Percentiles rank a stretch among this genome's conserved stretches.
Conservation (phyloP, 2,797 vertebrate genomes). For the Peromyscus attwateri region DNA sequence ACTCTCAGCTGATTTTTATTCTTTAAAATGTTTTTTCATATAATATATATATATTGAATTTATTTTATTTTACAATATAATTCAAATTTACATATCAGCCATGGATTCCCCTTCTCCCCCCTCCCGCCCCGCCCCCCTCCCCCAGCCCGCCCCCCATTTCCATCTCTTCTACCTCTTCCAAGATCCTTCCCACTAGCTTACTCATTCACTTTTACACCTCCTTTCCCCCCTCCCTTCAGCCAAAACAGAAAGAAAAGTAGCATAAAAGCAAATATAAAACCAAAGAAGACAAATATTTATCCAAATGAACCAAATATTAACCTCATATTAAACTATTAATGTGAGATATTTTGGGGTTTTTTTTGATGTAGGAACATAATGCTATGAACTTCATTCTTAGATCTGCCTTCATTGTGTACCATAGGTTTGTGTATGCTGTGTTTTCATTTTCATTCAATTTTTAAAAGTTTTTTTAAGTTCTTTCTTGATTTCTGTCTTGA, state of each 20-base stretch:
- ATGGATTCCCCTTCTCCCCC: too few relatives aligned
- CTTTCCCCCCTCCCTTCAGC: rapidly evolving
- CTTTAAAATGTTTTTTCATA: not conserved
- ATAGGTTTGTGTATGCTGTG: not conserved
- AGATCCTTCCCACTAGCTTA: not conserved
- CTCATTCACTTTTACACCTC: too few relatives aligned
- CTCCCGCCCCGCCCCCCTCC: too few relatives aligned
- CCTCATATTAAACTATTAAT: not conserved
- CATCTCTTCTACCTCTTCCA: too few relatives aligned
- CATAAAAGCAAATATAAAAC: not conserved
- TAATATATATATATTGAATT: too few relatives aligned
- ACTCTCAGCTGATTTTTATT: not conserved
- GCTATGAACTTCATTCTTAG: not conserved
- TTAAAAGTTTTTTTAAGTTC: not conserved
- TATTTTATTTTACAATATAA: too few relatives aligned
- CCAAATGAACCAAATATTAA: not conserved
- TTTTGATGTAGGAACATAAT: not conserved
- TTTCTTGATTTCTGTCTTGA: not conserved
- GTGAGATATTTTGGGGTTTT: too few relatives aligned
- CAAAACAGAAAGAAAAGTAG: not conserved
- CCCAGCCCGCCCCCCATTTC: too few relatives aligned
- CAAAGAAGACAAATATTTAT: not conserved
- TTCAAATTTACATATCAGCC: too few relatives aligned
- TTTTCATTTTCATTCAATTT: not conserved
- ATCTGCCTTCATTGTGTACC: too few relatives aligned